These are phyloP conservation scores for Ophthalmolycus amberensis DNA, from an alignment of 2,113 vertebrate genomes.

Conservation along the genomic window DNA sequence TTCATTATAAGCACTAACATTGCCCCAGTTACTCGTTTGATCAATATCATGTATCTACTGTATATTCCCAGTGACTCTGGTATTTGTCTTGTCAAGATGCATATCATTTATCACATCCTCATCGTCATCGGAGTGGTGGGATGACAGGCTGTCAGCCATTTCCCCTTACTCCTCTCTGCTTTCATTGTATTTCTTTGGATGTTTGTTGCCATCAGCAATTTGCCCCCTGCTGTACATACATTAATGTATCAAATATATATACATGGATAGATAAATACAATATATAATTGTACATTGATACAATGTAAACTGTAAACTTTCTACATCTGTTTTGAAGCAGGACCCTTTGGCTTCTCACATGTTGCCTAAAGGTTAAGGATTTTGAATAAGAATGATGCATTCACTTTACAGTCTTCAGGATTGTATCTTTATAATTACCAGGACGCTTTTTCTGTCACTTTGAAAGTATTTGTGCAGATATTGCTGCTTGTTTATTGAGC, in stretches of 20 bases:
- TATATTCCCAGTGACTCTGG: constrained; percentile 50
- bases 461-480: neutral
- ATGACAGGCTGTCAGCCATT: constrained; percentile 14
- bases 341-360: neutral
- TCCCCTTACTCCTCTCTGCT: constrained; percentile 33
- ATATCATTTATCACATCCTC: constrained; percentile 51
- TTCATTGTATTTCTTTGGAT: constrained; percentile 47
- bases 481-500: neutral
- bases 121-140: constrained; percentile 35
- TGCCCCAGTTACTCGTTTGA: neutral
- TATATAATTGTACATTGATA: neutral
- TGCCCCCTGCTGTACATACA: constrained; percentile 1
- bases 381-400: neutral
- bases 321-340: constrained; percentile 9
- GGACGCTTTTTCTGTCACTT: neutral
- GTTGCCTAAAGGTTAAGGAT: neutral
- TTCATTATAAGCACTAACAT: neutral
- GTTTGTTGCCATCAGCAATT: constrained; percentile 33
- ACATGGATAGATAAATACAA: neutral
- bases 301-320: neutral
- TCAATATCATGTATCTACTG: neutral
- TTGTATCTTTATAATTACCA: neutral
- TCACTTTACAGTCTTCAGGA: constrained; percentile 4
- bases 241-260: neutral
- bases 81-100: constrained; percentile 55